Conservation (phyloP, 2,797 vertebrate genomes). For the Melanotaenia trifasciata region DNA sequence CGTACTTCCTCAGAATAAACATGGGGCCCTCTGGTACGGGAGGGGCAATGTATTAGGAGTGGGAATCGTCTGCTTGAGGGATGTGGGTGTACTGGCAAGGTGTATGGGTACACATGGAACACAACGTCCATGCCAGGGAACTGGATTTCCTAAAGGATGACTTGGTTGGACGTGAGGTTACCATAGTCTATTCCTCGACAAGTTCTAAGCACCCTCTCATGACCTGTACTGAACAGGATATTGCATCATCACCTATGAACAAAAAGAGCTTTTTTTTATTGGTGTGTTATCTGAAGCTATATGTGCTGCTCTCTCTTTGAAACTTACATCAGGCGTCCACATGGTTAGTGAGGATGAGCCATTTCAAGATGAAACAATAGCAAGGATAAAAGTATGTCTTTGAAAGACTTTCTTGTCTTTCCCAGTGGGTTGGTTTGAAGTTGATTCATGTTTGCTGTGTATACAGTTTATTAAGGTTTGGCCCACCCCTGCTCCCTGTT, state of each 20-base stretch:
- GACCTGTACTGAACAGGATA: constrained; percentile 45
- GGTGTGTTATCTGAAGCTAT: constrained; percentile 28
- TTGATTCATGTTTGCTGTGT: constrained; percentile 78
- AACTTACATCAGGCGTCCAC: constrained; percentile 55
- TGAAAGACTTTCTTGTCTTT: constrained; percentile 74
- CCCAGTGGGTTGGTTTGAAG: constrained; percentile 74
- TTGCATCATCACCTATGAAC: constrained; percentile 43
- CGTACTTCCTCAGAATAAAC: constrained; percentile 65
- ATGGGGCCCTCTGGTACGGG: constrained; percentile 61
- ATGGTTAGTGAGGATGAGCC: constrained; percentile 45
- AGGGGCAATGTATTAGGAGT: constrained; percentile 53
- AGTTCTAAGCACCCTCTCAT: constrained; percentile 49
- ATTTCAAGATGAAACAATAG: constrained; percentile 76
- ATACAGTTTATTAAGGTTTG: constrained; percentile 75
- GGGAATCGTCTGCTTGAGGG: constrained; percentile 62
- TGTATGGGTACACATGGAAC: constrained; percentile 68
- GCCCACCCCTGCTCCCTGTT: constrained; percentile 75
- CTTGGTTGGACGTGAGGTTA: constrained; percentile 68
- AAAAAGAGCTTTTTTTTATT: constrained; percentile 23
- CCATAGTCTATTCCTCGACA: constrained; percentile 53
- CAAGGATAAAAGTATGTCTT: constrained; percentile 74
- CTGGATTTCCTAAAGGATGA: constrained; percentile 75
- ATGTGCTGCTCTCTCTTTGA: constrained; percentile 50
- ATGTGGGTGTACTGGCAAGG: constrained; percentile 72
- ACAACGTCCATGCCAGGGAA: constrained; percentile 70